Percentiles rank a stretch among this genome's conserved stretches.
phyloP scores from a whole-genome alignment of 2,888 invertebrate genomes.

The Anarsia innoxiella region DNA sequence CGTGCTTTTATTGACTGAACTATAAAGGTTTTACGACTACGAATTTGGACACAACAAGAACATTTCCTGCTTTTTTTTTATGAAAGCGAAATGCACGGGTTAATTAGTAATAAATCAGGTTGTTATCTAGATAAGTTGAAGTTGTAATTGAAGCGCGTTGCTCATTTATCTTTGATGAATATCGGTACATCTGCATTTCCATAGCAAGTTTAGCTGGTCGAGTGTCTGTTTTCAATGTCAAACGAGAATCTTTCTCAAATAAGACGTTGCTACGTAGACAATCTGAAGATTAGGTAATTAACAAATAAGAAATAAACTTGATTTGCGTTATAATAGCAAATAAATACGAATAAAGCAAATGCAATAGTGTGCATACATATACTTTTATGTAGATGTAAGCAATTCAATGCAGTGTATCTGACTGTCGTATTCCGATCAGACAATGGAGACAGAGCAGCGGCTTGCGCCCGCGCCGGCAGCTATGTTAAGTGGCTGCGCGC shows the following conservation, averaged over 20 bases:
- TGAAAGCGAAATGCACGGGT: constrained; percentile 7
- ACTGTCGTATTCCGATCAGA: too few relatives aligned
- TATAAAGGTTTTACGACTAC: constrained; percentile 11
- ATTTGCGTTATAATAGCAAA: too few relatives aligned
- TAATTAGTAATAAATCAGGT: constrained; percentile 2
- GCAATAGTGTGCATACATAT: too few relatives aligned
- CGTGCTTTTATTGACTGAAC: constrained; percentile 19
- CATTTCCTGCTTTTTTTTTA: constrained; percentile 1
- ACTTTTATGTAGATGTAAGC: too few relatives aligned
- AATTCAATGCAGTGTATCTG: too few relatives aligned
- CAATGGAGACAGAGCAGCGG: constrained; percentile 16
- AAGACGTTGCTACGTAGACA: too few relatives aligned
- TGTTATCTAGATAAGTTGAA: background rate
- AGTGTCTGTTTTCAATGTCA: too few relatives aligned
- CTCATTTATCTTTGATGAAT: background rate
- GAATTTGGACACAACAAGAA: constrained; percentile 3
- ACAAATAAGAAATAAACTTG: too few relatives aligned
- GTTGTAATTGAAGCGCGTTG: background rate
- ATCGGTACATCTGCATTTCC: constrained; percentile 2
- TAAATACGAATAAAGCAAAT: too few relatives aligned
- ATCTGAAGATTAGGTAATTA: too few relatives aligned
- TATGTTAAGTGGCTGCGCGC: constrained; percentile 34
- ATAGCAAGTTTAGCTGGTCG: constrained; percentile 13
- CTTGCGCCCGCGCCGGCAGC: constrained; percentile 23
- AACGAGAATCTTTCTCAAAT: too few relatives aligned